Evolutionary conservation across 2,797 vertebrate genomes (phyloP).

Genomic region (Fringilla coelebs): DNA sequence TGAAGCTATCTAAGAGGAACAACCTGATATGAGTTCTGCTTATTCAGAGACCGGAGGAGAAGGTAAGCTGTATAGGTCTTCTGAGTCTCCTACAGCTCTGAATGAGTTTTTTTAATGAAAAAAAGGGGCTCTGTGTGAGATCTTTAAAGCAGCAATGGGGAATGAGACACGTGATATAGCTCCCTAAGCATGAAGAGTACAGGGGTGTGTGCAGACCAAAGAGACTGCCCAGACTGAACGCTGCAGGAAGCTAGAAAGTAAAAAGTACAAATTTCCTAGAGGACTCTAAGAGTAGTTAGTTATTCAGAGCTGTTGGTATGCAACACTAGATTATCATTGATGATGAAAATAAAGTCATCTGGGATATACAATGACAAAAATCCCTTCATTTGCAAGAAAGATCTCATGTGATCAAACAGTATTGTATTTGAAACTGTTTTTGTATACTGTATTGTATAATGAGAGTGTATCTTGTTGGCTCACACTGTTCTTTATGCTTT

Average conservation of each 20-base stretch:
- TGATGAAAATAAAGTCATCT: not conserved
- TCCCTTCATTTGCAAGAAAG: not conserved
- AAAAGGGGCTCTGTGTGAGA: not conserved
- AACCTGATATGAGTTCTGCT: not conserved
- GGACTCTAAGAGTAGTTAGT: not conserved
- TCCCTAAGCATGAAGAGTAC: not conserved
- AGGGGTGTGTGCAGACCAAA: not conserved
- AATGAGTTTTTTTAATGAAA: not conserved
- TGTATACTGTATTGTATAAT: not conserved
- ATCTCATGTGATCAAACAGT: not conserved
- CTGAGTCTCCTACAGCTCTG: not conserved
- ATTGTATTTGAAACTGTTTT: not conserved
- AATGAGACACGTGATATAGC: not conserved
- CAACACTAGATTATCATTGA: not conserved
- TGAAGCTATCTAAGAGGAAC: not conserved
- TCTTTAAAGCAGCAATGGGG: not conserved
- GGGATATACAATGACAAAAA: not conserved
- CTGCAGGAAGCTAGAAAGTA: not conserved
- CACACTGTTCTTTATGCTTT: not conserved
- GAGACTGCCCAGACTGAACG: fast-evolving
- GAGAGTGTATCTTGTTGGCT: not conserved
- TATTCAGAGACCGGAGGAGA: not conserved
- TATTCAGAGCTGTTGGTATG: not conserved
- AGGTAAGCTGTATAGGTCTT: not conserved
- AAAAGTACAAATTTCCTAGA: not conserved